Evolutionary conservation across 2,113 vertebrate species (phyloP).

Genomic region (Chunga burmeisteri): DNA sequence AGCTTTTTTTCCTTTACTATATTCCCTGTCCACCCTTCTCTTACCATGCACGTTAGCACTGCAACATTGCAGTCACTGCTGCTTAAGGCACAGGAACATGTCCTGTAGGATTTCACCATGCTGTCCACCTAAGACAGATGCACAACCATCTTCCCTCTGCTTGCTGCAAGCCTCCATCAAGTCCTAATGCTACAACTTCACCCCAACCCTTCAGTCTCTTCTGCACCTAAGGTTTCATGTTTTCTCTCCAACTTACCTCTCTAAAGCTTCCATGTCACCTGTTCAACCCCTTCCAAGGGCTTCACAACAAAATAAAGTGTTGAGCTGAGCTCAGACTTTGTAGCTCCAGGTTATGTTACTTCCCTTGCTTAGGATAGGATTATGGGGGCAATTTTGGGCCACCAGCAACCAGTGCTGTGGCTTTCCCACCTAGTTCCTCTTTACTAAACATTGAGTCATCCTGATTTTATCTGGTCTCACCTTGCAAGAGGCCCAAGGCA

Average conservation of each 20-base stretch:
- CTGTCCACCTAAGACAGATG: neutral
- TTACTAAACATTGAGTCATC: neutral
- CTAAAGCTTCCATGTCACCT: neutral
- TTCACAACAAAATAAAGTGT: neutral
- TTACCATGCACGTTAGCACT: neutral
- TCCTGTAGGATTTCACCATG: neutral
- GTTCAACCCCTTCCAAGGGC: neutral
- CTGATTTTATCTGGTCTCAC: constrained; percentile 66
- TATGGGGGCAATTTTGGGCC: neutral
- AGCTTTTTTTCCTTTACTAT: neutral
- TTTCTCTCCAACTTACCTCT: neutral
- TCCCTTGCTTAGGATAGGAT: neutral
- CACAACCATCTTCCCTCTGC: neutral
- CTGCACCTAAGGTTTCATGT: neutral
- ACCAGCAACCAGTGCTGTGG: neutral
- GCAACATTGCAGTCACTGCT: fast-evolving
- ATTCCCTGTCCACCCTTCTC: neutral
- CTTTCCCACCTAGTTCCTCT: neutral
- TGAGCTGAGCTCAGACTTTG: neutral
- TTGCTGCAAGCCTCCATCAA: neutral
- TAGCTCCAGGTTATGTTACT: neutral
- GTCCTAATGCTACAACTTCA: neutral
- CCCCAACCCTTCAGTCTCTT: neutral
- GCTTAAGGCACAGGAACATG: neutral
- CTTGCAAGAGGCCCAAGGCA: constrained; percentile 88